Evolutionary conservation across 2,888 invertebrate species (phyloP), one percentile per base, ranked within the genome.

Genomic region (Osmoderma eremita): DNA sequence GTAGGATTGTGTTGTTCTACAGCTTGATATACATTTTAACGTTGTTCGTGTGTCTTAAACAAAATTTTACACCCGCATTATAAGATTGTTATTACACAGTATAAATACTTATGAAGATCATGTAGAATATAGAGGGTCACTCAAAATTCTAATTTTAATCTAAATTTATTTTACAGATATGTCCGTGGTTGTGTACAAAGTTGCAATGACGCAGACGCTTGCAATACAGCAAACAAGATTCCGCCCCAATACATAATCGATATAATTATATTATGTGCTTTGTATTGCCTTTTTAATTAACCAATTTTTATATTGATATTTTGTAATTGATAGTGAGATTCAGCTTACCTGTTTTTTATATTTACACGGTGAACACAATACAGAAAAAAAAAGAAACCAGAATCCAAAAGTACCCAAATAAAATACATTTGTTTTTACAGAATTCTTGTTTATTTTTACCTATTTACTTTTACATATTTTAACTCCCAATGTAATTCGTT

Each of bases 101-200:
- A n/a, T n/a, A n/a, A n/a, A n/a, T n/a, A n/a, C n/a, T n/a, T n/a
- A n/a, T n/a, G n/a, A n/a, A n/a, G n/a, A n/a, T n/a, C n/a, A n/a
- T n/a, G n/a, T n/a, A n/a, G n/a, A n/a, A n/a, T n/a, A 24, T 24
- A 24, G 3, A 24, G 5, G 24, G 24, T 5, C 24, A 4, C 5
- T 24, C 30, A 30, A 3, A 30, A 3, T 30, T 30, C 1, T 30
- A 30, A 30, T 30, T 30, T 6, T 30, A 30, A 30, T 30, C 5
- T 30, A 4, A 41, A 3, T 65, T 10, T 30, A 51, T 39, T 69
- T 82, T 83, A 8, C 80, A 94, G 95, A 78, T 94, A 95, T 78
- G 93, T 95, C 69, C 89, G 91, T 75, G 97, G 97, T 63, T 97
- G 97, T 81, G 89, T 97, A n/a, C 95, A 96, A 80, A 95, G 94